Evolutionary conservation across 2,888 invertebrate genomes (phyloP), one percentile per base, ranked within the genome.

Genomic region (Matsumyia berberina): DNA sequence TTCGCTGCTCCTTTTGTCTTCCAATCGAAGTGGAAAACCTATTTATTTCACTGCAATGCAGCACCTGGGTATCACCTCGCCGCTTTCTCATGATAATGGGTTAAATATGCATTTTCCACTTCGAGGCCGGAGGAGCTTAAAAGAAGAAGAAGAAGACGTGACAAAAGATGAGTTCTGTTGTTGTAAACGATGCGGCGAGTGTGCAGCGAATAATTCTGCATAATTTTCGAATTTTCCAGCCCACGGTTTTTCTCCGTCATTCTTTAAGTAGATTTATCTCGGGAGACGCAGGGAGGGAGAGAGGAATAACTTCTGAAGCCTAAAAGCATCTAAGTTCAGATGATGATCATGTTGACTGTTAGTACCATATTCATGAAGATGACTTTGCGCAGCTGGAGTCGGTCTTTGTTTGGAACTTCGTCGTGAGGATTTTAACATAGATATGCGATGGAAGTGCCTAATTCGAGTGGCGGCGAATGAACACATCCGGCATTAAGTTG

Each of bases 141-240:
- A 70, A 58, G 57, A 66, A 67, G 69, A 85, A 76, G 66, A 70
- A 58, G 57, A 66, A 67, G 69, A 85, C 85, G 85, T 85, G 85
- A 85, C 85, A 80, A 85, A 76, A 72, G 74, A 70, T 76, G 85
- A 80, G 72, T 85, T 80, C 70, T 85, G 35, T 55, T 46, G 58
- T 33, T 31, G 51, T n/a, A n/a, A n/a, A n/a, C 67, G 64, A 4
- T 24, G 24, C 24, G 24, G 24, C 35, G 49, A 64, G 80, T 80
- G 85, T 76, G 74, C 85, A 66, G 85, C 80, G 85, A 85, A 85
- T 85, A 85, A 80, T 85, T 85, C 85, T 85, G 85, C 85, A 85
- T 85, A 85, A 85, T 83, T 83, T 83, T 83, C 42, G 15, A 73
- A 57, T 74, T 73, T 69, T 57, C 55, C 69, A 78, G 11, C 77